phyloP scores from a whole-genome alignment of 2,797 vertebrate genomes.

The Danio choprae region DNA sequence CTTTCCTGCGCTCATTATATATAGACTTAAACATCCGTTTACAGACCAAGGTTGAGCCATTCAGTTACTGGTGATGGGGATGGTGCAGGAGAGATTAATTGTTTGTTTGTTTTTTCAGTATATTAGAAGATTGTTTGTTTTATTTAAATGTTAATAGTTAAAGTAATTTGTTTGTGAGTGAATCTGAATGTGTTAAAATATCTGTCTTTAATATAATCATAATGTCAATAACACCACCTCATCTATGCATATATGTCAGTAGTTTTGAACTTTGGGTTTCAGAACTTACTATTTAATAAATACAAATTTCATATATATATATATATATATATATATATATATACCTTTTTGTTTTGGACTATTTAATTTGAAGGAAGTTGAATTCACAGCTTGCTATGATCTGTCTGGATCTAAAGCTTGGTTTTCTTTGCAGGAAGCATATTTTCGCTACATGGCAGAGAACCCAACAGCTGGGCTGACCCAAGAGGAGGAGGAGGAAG shows the following conservation, averaged over 20 bases:
- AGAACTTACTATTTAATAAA: neutral
- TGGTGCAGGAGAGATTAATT: neutral
- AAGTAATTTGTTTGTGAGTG: neutral
- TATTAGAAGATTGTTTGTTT: neutral
- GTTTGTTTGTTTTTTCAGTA: neutral
- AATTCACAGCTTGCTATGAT: neutral
- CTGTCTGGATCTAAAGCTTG: conserved; percentile 53
- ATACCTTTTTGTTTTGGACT: neutral
- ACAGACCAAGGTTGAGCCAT: conserved; percentile 64
- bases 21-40: neutral
- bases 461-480: conserved; percentile 96
- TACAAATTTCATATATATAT: too few species aligned
- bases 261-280: neutral
- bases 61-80: conserved; percentile 42
- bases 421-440: conserved; percentile 92
- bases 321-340: too few species aligned
- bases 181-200: conserved; percentile 4
- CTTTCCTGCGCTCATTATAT: neutral
- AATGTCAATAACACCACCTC: neutral
- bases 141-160: neutral
- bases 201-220: neutral
- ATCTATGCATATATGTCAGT: neutral
- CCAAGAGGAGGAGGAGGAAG: conserved; percentile 95
- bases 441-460: conserved; percentile 99
- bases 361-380: neutral